phyloP scores from a whole-genome alignment of 2,888 invertebrate species.

The Chymomyza fuscimana region DNA sequence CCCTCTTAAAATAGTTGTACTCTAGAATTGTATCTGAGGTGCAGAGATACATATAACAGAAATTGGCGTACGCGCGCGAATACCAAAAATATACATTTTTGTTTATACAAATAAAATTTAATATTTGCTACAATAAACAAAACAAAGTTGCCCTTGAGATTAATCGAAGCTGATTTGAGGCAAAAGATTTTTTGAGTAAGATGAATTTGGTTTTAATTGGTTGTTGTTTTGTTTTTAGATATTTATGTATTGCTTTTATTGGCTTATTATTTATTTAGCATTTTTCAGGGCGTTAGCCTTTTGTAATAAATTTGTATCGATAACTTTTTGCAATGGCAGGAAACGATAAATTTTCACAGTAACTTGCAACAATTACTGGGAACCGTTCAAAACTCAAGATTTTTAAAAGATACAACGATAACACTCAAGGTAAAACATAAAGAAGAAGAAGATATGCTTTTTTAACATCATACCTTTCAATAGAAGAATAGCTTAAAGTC shows the following conservation, averaged over 20 bases:
- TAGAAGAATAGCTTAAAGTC: too few species aligned
- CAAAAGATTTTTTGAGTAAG: neutral
- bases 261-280: neutral
- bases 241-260: neutral
- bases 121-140: constrained; percentile 41
- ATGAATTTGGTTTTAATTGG: neutral
- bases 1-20: constrained; percentile 54
- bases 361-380: too few species aligned
- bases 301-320: neutral
- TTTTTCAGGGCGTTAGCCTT: neutral
- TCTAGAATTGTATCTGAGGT: constrained; percentile 44
- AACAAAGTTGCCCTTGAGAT: constrained; percentile 38
- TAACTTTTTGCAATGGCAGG: too few species aligned
- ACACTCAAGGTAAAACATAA: too few species aligned
- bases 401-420: too few species aligned
- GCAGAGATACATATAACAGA: constrained; percentile 62
- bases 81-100: constrained; percentile 26
- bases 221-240: neutral
- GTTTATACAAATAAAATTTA: constrained; percentile 37
- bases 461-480: too few species aligned
- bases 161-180: neutral
- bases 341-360: too few species aligned
- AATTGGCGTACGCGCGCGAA: constrained; percentile 51
- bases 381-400: too few species aligned
- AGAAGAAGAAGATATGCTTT: too few species aligned